phyloP scores from a whole-genome alignment of 2,888 invertebrate species.

The Pediacus dermestoides region DNA sequence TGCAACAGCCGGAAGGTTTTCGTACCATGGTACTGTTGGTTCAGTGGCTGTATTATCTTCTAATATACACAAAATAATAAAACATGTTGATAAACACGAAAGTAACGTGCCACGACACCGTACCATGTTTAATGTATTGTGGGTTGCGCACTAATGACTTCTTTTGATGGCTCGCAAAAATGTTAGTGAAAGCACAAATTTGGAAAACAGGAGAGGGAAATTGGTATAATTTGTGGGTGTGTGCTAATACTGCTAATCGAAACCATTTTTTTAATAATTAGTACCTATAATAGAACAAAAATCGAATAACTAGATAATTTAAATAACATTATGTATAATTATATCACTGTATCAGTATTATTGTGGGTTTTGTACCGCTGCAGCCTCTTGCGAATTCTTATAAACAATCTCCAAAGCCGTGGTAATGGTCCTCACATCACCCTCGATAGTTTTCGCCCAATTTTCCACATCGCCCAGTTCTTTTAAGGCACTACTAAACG shows the following conservation, averaged over 20 bases:
- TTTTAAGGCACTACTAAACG: constrained; percentile 82
- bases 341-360: too few species aligned
- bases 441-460: constrained; percentile 96
- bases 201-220: too few species aligned
- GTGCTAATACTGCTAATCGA: too few species aligned
- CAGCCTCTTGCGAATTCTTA: constrained; percentile 60
- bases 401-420: constrained; percentile 92
- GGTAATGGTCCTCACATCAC: constrained; percentile 89
- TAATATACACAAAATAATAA: constrained; percentile 23
- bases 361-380: not conserved
- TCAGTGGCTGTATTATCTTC: constrained; percentile 30
- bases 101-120: constrained; percentile 33
- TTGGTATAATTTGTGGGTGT: too few species aligned
- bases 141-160: constrained; percentile 18
- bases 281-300: too few species aligned
- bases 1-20: constrained; percentile 83
- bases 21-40: constrained; percentile 73
- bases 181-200: too few species aligned
- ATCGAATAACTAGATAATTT: too few species aligned
- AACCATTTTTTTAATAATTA: too few species aligned
- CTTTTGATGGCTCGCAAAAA: constrained; percentile 3
- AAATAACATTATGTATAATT: too few species aligned
- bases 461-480: constrained; percentile 99
- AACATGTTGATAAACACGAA: constrained; percentile 22
- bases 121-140: constrained; percentile 28